These are phyloP conservation scores for Dasypolia templi DNA, from an alignment of 2,888 invertebrate genomes.

Conservation along the genomic window DNA sequence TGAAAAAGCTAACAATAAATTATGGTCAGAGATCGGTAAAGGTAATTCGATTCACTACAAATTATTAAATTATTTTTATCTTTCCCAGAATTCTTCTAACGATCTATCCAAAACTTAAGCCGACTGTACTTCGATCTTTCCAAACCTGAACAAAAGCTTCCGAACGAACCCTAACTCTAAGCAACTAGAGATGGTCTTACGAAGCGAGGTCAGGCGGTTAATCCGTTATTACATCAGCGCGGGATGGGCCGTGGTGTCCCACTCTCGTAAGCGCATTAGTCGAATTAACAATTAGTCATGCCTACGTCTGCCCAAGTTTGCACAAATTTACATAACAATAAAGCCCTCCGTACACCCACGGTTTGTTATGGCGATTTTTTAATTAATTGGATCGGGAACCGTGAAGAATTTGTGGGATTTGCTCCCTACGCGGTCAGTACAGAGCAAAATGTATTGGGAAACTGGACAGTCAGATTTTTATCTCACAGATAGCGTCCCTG, in stretches of 20 bases:
- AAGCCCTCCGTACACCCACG: slow-evolving; percentile 80
- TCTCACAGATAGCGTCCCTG: slow-evolving; percentile 39
- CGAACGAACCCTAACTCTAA: slow-evolving; percentile 19
- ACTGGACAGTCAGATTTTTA: slow-evolving; percentile 49
- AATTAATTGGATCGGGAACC: slow-evolving; percentile 89
- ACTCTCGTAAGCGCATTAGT: slow-evolving; percentile 87
- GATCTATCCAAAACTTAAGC: not conserved
- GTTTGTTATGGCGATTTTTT: slow-evolving; percentile 87
- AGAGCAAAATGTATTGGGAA: slow-evolving; percentile 49
- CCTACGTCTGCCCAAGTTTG: slow-evolving; percentile 88
- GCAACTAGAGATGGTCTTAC: slow-evolving; percentile 48
- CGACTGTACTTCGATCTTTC: not conserved
- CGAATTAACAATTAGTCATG: slow-evolving; percentile 91
- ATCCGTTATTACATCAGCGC: slow-evolving; percentile 76
- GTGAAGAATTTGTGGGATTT: slow-evolving; percentile 83
- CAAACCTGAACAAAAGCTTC: not conserved
- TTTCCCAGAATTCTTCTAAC: not conserved
- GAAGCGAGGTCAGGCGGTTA: slow-evolving; percentile 69
- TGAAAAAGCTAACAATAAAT: not conserved
- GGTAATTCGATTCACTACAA: not conserved
- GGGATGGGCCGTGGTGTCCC: slow-evolving; percentile 76
- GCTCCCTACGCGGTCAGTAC: slow-evolving; percentile 80
- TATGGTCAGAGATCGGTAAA: not conserved
- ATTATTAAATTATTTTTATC: not conserved
- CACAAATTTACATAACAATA: slow-evolving; percentile 90